A percentile compares a stretch with the other conserved stretches of the same genome.
These are phyloP conservation scores for Tarsius wallacei DNA, from an alignment of 2,797 vertebrate genomes.

Conservation along the genomic window DNA sequence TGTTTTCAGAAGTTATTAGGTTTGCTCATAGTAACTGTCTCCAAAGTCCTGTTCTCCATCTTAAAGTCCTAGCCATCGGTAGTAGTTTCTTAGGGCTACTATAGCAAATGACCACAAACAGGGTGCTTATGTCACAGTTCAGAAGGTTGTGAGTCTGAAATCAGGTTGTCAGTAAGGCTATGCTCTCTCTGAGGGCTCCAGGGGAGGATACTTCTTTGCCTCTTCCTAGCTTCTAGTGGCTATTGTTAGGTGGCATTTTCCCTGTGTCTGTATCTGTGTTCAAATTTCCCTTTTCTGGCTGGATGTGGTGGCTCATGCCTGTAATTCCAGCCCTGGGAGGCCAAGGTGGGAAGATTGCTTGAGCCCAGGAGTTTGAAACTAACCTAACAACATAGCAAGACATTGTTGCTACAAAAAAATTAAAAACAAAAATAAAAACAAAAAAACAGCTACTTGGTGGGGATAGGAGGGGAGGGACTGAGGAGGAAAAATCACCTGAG, in stretches of 20 bases:
- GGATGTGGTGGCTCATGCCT: too few relatives aligned
- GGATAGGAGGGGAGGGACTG: too few relatives aligned
- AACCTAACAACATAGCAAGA: too few relatives aligned
- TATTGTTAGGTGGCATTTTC: neutral
- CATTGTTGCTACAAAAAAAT: too few relatives aligned
- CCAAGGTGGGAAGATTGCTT: too few relatives aligned
- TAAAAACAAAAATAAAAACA: too few relatives aligned
- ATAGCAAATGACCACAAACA: neutral
- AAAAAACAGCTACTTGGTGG: too few relatives aligned
- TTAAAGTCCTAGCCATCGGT: neutral
- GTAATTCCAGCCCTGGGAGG: too few relatives aligned
- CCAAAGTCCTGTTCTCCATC: neutral
- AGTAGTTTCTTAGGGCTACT: neutral
- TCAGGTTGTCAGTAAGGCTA: neutral
- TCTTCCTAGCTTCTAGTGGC: neutral
- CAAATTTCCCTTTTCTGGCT: neutral
- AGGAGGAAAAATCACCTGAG: too few relatives aligned
- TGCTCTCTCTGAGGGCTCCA: neutral
- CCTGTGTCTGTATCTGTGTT: neutral
- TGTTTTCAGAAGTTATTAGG: neutral
- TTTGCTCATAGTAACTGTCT: neutral
- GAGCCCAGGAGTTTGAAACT: too few relatives aligned
- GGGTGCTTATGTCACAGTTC: neutral
- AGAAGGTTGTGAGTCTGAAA: neutral
- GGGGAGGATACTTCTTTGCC: neutral